These are phyloP conservation scores for Hirundo rustica DNA, from an alignment of 2,797 vertebrate species.

Conservation along the genomic window DNA sequence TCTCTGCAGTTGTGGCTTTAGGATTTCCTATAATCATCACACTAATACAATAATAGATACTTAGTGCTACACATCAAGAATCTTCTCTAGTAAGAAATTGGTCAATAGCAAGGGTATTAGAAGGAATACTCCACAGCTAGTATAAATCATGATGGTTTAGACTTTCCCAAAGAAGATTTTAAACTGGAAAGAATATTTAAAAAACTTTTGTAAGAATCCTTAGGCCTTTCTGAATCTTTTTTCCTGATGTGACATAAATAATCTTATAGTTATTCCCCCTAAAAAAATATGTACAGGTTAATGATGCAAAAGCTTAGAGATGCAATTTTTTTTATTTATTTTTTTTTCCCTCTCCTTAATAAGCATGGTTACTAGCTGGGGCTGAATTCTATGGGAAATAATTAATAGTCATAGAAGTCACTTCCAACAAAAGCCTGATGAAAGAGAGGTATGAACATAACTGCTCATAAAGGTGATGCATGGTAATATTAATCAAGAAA, in stretches of 20 bases:
- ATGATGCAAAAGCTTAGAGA: slow-evolving; percentile 60
- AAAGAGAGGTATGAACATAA: slow-evolving; percentile 17
- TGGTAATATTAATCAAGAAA: slow-evolving; percentile 19
- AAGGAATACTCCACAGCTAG: not conserved
- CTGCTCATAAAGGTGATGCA: not conserved
- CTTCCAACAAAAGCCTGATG: slow-evolving; percentile 36
- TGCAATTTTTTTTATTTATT: not conserved
- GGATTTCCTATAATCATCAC: not conserved
- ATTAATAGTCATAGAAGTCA: slow-evolving; percentile 24
- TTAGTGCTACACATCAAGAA: not conserved
- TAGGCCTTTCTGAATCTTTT: slow-evolving; percentile 11
- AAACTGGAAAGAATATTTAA: slow-evolving; percentile 29
- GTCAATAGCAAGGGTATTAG: not conserved
- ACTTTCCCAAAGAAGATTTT: not conserved
- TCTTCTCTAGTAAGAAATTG: not conserved
- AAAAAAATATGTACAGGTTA: slow-evolving; percentile 62
- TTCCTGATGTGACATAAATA: slow-evolving; percentile 62
- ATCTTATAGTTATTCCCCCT: slow-evolving; percentile 40
- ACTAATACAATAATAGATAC: not conserved
- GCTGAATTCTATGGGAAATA: slow-evolving; percentile 30
- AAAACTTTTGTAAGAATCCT: slow-evolving; percentile 19
- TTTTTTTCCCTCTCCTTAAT: slow-evolving; percentile 25
- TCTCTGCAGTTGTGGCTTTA: not conserved
- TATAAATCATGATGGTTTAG: not conserved
- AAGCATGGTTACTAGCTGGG: slow-evolving; percentile 26